Evolutionary conservation across 2,888 invertebrate genomes (phyloP).

Genomic region (Bembecia ichneumoniformis): DNA sequence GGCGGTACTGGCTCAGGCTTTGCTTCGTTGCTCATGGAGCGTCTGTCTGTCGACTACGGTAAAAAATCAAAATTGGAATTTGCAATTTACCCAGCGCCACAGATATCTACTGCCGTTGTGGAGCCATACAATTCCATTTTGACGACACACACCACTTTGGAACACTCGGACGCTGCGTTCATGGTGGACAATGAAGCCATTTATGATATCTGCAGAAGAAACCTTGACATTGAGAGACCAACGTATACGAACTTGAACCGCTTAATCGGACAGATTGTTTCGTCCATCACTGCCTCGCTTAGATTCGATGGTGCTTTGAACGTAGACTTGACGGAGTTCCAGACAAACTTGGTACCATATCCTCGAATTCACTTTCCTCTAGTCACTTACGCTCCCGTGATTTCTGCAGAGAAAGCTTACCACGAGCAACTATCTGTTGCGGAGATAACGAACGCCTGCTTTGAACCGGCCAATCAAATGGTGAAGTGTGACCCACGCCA

Average conservation of each 20-base stretch:
- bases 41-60: constrained; percentile 94
- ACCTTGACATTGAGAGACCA: constrained; percentile 94
- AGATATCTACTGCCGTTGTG: constrained; percentile 89
- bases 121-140: constrained; percentile 97
- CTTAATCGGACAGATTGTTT: constrained; percentile 94
- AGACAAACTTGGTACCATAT: constrained; percentile 93
- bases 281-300: constrained; percentile 91
- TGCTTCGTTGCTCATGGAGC: constrained; percentile 94
- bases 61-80: constrained; percentile 96
- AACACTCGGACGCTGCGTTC: constrained; percentile 96
- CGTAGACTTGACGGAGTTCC: constrained; percentile 94
- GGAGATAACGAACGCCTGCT: constrained; percentile 95
- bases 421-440: constrained; percentile 92
- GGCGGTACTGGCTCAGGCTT: constrained; percentile 96
- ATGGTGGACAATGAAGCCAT: constrained; percentile 94
- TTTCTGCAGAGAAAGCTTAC: constrained; percentile 93
- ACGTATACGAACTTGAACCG: constrained; percentile 97
- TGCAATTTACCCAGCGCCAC: constrained; percentile 95
- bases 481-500: constrained; percentile 92
- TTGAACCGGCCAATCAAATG: constrained; percentile 97
- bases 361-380: constrained; percentile 95
- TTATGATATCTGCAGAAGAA: constrained; percentile 92
- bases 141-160: constrained; percentile 94
- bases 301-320: constrained; percentile 93
- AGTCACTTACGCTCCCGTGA: constrained; percentile 91